These are phyloP conservation scores for Chrysoperla carnea DNA, from an alignment of 1,140 invertebrate species.

Conservation along the genomic window DNA sequence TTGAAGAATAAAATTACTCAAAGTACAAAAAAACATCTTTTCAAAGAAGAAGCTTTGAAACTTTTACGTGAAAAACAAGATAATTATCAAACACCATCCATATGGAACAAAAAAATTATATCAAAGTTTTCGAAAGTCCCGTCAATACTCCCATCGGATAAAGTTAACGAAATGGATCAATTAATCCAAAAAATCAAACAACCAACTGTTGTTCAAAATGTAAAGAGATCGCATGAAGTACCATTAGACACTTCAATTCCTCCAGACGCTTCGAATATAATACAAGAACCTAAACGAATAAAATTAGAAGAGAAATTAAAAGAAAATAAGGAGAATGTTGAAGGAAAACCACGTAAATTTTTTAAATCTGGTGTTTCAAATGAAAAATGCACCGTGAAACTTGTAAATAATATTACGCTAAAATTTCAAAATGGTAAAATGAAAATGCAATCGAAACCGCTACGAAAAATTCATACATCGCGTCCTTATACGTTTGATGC, in stretches of 20 bases:
- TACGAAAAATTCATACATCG: conserved; percentile 7
- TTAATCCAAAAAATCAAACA: too few relatives aligned
- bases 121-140: too few relatives aligned
- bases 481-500: conserved; percentile 7
- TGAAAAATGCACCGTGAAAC: conserved; percentile 8
- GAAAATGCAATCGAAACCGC: conserved; percentile 9
- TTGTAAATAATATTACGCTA: conserved; percentile 11
- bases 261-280: too few relatives aligned
- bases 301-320: conserved; percentile 2
- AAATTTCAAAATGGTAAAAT: conserved; percentile 11
- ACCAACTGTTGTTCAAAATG: too few relatives aligned
- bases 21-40: background rate
- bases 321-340: conserved; percentile 4
- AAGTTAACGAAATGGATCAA: too few relatives aligned
- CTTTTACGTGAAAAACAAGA: too few relatives aligned
- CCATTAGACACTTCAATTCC: too few relatives aligned
- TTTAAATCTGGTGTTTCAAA: conserved; percentile 12
- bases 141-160: too few relatives aligned
- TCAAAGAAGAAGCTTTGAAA: too few relatives aligned
- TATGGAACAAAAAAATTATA: too few relatives aligned
- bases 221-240: too few relatives aligned
- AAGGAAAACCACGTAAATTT: conserved; percentile 9
- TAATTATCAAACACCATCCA: too few relatives aligned
- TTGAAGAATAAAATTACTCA: conserved; percentile 14
- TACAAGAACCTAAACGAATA: conserved; percentile 6